Evolutionary conservation across 1,140 invertebrate genomes (phyloP), one percentile per base, ranked within the genome.

Genomic region (Mylabris phalerata): DNA sequence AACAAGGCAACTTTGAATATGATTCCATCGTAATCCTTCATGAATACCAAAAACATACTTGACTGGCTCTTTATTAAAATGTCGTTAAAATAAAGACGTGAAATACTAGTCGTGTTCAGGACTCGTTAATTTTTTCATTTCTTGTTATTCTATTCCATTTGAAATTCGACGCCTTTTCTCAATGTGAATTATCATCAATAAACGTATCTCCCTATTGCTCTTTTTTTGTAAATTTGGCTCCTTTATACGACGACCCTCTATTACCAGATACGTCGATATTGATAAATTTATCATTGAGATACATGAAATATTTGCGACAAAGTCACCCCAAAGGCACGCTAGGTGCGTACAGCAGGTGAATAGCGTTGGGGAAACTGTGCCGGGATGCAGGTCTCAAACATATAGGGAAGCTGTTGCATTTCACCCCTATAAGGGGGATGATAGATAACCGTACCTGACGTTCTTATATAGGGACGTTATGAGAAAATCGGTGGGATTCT

Each of bases 371-470:
- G 56, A 50, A 61, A 55, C 55, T 61, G 60, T 13, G 13, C 13
- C 13, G 13, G 13, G 48, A 57, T 55, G 47, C 54, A 55, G 57
- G 50, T 55, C 48, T 54, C 32, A 7, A 32, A 5, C 7, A 1
- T 32, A 50, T 46, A 48, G 59, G 60, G 55, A 61, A 59, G 55
- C 61, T 54, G 49, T 44, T 44, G 40, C 45, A 47, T 32, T 32
- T 52, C 55, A 55, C 47, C 57, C 61, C 51, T 55, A 59, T 56
- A 57, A 55, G 62, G 62, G 62, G 60, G 62, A 63, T 60, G 62
- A 63, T 63, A 63, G 58, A 63, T 63, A 63, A 58, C 58, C 55
- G 48, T 57, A 63, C 58, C 62, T 63, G 62, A 63, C 54, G 62
- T 32, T 7, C 27, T 13, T 13, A 13, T 13, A 7, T 32, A 7